phyloP scores from a whole-genome alignment of 92 coral and sea anemone genomes.

The Porites divaricata region DNA sequence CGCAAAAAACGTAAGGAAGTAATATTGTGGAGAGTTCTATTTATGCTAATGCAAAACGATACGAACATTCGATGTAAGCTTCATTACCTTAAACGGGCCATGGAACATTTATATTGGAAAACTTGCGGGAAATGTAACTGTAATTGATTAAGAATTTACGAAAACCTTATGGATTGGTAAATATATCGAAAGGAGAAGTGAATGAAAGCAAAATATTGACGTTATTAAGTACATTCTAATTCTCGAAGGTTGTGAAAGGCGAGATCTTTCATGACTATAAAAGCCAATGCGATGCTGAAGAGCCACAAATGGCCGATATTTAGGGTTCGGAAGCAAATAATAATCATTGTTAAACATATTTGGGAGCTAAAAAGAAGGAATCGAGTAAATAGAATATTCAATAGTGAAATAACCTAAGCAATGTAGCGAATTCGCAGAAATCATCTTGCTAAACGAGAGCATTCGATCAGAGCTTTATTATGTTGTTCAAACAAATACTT shows the following conservation, averaged over 20 bases:
- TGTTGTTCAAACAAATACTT: slow-evolving; percentile 31
- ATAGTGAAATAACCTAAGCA: background rate
- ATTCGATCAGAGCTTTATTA: background rate
- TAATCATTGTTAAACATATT: background rate
- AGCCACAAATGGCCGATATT: background rate
- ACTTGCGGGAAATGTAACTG: slow-evolving; percentile 4
- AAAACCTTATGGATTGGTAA: background rate
- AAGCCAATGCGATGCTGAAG: background rate
- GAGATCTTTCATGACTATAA: slow-evolving; percentile 4
- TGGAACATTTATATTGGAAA: background rate
- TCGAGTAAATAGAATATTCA: too few species aligned
- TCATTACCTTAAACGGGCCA: too few species aligned
- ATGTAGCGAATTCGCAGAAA: slow-evolving; percentile 18
- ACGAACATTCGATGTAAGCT: background rate
- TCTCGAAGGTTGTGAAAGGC: background rate
- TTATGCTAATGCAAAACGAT: background rate
- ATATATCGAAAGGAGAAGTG: background rate
- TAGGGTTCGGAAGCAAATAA: slow-evolving; percentile 5
- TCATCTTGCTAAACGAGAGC: background rate
- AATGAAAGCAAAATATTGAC: slow-evolving; percentile 20
- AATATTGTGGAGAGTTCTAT: background rate
- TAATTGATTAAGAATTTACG: background rate
- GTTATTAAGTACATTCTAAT: slow-evolving; percentile 15
- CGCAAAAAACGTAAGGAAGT: background rate
- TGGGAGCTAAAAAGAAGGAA: background rate